phyloP scores from a whole-genome alignment of 2,888 invertebrate species.

The Pollenia labialis region DNA sequence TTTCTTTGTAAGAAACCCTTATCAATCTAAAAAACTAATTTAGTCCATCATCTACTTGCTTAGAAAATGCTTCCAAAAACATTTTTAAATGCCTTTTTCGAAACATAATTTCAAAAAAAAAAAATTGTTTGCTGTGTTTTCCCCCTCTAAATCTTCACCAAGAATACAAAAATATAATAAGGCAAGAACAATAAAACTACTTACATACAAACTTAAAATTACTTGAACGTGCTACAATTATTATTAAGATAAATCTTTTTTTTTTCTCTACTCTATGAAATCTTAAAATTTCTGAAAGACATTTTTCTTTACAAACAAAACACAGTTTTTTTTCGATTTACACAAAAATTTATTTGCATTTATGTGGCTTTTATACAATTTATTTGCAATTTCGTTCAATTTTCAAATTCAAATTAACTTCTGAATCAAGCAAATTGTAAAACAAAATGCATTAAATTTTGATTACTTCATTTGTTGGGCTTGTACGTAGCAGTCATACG shows the following conservation, averaged over 20 bases:
- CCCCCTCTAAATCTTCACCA: slow-evolving; percentile 9
- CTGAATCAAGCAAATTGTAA: slow-evolving; percentile 44
- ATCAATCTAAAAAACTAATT: too few relatives aligned
- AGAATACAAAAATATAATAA: slow-evolving; percentile 44
- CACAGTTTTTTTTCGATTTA: neutral
- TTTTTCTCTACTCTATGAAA: slow-evolving; percentile 34
- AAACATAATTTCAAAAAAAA: neutral
- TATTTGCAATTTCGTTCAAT: slow-evolving; percentile 73
- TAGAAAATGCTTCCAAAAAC: too few relatives aligned
- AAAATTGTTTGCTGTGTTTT: slow-evolving; percentile 36
- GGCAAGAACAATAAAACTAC: slow-evolving; percentile 22
- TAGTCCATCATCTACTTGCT: too few relatives aligned
- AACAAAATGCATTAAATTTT: slow-evolving; percentile 50
- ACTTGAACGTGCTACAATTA: slow-evolving; percentile 76
- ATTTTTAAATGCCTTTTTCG: too few relatives aligned
- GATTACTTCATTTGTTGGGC: slow-evolving; percentile 66
- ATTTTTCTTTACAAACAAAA: slow-evolving; percentile 22
- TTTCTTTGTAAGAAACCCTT: too few relatives aligned
- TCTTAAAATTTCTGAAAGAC: slow-evolving; percentile 48
- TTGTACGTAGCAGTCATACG: neutral
- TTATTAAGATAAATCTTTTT: slow-evolving; percentile 61
- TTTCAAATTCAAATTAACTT: slow-evolving; percentile 72
- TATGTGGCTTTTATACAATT: slow-evolving; percentile 73
- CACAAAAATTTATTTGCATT: slow-evolving; percentile 67
- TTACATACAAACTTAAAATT: slow-evolving; percentile 70